Evolutionary conservation across 2,888 invertebrate genomes (phyloP).

Genomic region (Dioctria linearis): DNA sequence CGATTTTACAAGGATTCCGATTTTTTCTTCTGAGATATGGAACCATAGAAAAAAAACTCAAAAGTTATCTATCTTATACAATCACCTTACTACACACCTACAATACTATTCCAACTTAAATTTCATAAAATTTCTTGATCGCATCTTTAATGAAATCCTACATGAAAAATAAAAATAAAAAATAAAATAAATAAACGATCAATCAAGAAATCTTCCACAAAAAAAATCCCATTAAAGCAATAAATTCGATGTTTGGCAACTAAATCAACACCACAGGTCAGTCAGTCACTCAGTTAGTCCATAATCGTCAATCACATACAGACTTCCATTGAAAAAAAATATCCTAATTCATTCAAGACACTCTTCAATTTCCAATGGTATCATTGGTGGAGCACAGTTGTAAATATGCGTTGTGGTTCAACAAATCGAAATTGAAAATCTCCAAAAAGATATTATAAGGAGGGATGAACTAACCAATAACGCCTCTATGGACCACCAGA

Average conservation of each 20-base stretch:
- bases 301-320: background rate
- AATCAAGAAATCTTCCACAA: background rate
- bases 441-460: background rate
- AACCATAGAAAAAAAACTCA: too few species aligned
- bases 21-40: too few species aligned
- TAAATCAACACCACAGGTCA: background rate
- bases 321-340: background rate
- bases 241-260: background rate
- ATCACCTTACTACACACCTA: too few species aligned
- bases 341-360: background rate
- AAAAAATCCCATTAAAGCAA: background rate
- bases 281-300: background rate
- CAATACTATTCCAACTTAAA: too few species aligned
- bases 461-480: background rate
- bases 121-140: too few species aligned
- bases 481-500: background rate
- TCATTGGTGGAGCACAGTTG: background rate
- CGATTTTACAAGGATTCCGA: too few species aligned
- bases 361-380: background rate
- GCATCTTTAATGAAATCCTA: background rate
- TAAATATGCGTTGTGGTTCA: constrained; percentile 10
- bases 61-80: too few species aligned
- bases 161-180: background rate
- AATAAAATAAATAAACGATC: background rate
- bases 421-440: constrained; percentile 27